Evolutionary conservation across 2,888 invertebrate species (phyloP).

Genomic region (Yponomeuta sedellus): DNA sequence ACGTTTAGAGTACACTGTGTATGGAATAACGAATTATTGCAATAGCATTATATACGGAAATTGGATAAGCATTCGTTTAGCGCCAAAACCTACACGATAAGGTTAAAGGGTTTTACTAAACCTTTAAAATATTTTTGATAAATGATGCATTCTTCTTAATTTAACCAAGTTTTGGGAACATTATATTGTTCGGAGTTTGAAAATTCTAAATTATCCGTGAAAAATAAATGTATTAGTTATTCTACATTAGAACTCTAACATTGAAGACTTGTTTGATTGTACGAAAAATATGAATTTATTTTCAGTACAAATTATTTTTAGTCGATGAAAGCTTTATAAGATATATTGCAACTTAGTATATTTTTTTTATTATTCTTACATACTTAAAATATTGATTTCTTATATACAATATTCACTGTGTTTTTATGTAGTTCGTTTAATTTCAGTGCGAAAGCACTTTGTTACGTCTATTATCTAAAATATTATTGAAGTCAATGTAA

Average conservation of each 20-base stretch:
- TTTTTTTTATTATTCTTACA: conserved; percentile 27
- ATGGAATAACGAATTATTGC: neutral
- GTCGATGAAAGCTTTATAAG: conserved; percentile 49
- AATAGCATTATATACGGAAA: neutral
- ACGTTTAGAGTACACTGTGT: neutral
- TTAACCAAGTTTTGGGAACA: neutral
- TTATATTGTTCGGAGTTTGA: neutral
- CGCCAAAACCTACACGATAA: neutral
- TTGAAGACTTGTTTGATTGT: neutral
- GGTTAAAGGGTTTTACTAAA: neutral
- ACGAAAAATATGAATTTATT: conserved; percentile 30
- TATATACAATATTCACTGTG: neutral
- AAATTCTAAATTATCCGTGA: conserved; percentile 12
- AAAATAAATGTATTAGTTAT: neutral
- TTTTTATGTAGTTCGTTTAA: neutral
- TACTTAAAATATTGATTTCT: conserved; percentile 12
- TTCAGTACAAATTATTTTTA: conserved; percentile 65
- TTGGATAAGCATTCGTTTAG: neutral
- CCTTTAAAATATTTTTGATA: conserved; percentile 13
- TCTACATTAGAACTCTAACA: neutral
- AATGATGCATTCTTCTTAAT: conserved; percentile 8
- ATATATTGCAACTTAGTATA: conserved; percentile 35
- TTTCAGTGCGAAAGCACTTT: neutral
- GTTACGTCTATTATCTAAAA: neutral
- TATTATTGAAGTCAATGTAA: neutral